Evolutionary conservation across 2,797 vertebrate species (phyloP).

Genomic region (Cryptoblepharus egeriae): DNA sequence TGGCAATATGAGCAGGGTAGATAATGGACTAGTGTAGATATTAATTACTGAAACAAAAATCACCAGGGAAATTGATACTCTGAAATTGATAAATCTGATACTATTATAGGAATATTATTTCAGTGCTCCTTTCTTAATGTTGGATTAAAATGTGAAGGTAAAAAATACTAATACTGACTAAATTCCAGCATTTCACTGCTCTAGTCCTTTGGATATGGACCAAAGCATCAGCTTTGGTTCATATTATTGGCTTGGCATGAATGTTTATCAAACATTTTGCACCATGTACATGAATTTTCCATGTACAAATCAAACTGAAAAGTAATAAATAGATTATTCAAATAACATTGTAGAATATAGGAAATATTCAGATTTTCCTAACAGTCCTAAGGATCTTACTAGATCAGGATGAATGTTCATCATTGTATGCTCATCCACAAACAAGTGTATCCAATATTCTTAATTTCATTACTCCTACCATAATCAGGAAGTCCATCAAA

Average conservation of each 20-base stretch:
- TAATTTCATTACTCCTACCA: constrained; percentile 75
- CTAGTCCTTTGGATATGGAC: no score
- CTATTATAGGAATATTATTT: background rate
- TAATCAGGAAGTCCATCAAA: constrained; percentile 75
- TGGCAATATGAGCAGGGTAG: background rate
- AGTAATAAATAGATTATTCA: no score
- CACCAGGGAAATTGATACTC: background rate
- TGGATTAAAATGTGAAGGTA: background rate
- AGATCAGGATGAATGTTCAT: background rate
- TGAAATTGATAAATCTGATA: constrained; percentile 36
- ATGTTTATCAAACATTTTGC: no score
- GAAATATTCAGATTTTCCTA: background rate
- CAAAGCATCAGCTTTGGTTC: no score
- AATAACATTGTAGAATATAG: background rate
- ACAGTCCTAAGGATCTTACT: background rate
- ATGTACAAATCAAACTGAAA: no score
- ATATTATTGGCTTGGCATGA: no score
- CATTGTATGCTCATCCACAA: constrained; percentile 37
- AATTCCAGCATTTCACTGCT: background rate
- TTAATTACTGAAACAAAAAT: background rate
- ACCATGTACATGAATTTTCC: no score
- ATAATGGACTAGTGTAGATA: background rate
- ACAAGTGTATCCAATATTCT: constrained; percentile 65
- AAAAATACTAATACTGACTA: constrained; percentile 14
- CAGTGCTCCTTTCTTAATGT: constrained; percentile 18